A percentile compares a stretch with the other conserved stretches of the same genome.
Evolutionary conservation across 2,888 invertebrate genomes (phyloP).

Genomic region (Thera britannica): DNA sequence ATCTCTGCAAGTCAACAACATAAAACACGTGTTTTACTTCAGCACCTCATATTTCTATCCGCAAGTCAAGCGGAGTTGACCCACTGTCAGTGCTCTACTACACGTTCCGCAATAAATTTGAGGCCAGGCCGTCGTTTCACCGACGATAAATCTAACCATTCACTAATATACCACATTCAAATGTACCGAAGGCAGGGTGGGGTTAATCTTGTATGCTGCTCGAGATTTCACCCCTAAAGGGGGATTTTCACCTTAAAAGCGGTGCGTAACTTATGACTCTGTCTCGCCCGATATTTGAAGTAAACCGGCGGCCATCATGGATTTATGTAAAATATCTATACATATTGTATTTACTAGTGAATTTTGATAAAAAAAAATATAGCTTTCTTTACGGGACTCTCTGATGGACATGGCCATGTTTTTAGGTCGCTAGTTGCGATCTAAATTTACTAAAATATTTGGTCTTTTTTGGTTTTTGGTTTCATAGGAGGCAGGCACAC

Average conservation of each 20-base stretch:
- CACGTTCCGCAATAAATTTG: slow-evolving; percentile 65
- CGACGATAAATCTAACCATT: slow-evolving; percentile 76
- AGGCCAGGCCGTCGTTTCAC: slow-evolving; percentile 61
- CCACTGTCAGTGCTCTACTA: slow-evolving; percentile 35
- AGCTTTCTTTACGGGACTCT: too few species aligned
- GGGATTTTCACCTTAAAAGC: slow-evolving; percentile 46
- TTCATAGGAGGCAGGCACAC: too few species aligned
- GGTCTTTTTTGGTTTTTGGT: too few species aligned
- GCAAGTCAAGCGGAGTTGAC: slow-evolving; percentile 24
- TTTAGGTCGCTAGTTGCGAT: too few species aligned
- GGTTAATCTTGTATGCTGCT: slow-evolving; percentile 45
- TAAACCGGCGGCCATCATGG: slow-evolving; percentile 16
- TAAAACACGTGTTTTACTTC: slow-evolving; percentile 5
- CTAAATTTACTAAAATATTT: too few species aligned
- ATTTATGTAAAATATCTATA: background rate
- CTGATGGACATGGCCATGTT: too few species aligned
- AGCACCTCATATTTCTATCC: slow-evolving; percentile 16
- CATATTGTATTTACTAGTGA: too few species aligned
- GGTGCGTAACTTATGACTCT: slow-evolving; percentile 48
- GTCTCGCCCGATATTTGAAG: slow-evolving; percentile 24
- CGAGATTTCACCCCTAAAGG: slow-evolving; percentile 37
- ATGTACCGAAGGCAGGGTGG: slow-evolving; percentile 56
- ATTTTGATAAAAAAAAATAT: too few species aligned
- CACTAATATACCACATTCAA: slow-evolving; percentile 80
- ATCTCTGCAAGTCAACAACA: slow-evolving; percentile 1